phyloP scores from a whole-genome alignment of 2,797 vertebrate genomes.

The Clamator glandarius region DNA sequence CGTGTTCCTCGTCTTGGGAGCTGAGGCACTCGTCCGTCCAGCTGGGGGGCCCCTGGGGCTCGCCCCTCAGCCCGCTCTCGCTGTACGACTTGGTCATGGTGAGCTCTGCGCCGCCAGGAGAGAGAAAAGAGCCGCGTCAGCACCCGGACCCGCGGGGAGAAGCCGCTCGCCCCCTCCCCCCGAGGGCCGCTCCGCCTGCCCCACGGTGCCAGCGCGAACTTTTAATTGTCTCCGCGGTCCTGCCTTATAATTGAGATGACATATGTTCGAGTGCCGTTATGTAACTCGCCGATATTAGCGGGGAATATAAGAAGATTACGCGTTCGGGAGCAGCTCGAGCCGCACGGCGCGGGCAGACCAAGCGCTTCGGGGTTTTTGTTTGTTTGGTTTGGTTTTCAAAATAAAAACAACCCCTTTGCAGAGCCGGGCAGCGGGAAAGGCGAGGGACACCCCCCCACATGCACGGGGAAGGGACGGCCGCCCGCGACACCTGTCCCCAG shows the following conservation, averaged over 20 bases:
- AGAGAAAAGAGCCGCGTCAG: slow-evolving; percentile 24
- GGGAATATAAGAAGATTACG: slow-evolving; percentile 71
- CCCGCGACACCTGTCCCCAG: not conserved
- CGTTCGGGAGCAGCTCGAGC: not conserved
- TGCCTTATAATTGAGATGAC: slow-evolving; percentile 11
- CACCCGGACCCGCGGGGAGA: not conserved
- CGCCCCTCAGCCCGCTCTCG: slow-evolving; percentile 83
- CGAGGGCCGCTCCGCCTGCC: not conserved
- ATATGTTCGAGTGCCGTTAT: slow-evolving; percentile 53
- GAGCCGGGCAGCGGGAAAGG: not conserved
- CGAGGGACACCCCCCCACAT: not conserved
- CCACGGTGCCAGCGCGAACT: not conserved
- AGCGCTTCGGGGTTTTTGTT: not conserved
- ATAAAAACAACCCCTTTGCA: not conserved
- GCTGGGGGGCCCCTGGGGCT: slow-evolving; percentile 81
- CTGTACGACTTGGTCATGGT: slow-evolving; percentile 93
- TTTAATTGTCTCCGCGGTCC: not conserved
- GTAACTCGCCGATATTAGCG: slow-evolving; percentile 58
- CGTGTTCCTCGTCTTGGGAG: slow-evolving; percentile 85
- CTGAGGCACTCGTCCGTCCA: slow-evolving; percentile 87
- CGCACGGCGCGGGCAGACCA: not conserved
- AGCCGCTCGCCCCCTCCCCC: not conserved
- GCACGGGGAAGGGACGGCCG: not conserved
- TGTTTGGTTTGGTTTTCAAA: not conserved
- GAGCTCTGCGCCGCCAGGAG: slow-evolving; percentile 71